Evolutionary conservation across 2,797 vertebrate species (phyloP).

Genomic region (Neosilurus hyrtlii): DNA sequence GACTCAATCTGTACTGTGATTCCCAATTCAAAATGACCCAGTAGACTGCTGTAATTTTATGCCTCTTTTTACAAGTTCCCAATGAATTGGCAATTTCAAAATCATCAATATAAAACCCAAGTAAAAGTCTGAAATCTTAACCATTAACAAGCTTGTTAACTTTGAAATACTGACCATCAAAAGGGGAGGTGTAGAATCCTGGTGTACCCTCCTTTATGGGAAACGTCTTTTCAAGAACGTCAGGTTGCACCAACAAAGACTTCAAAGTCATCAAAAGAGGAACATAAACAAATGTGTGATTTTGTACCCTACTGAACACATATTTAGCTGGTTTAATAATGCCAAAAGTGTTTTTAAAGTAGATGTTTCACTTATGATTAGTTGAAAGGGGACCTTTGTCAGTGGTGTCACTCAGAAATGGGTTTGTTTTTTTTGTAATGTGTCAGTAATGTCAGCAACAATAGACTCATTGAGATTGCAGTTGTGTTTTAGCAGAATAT

Average conservation of each 20-base stretch:
- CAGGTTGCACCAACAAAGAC: not conserved
- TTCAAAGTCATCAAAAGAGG: not conserved
- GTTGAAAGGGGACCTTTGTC: not conserved
- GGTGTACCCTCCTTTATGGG: not conserved
- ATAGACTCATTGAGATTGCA: slow-evolving; percentile 7
- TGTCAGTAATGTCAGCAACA: slow-evolving; percentile 2
- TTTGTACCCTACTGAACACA: slow-evolving; percentile 6
- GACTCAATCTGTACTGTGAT: not conserved
- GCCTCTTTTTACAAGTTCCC: not conserved
- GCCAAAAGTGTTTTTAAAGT: slow-evolving; percentile 14
- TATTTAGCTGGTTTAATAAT: slow-evolving; percentile 18
- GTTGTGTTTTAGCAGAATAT: not conserved
- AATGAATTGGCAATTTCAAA: slow-evolving; percentile 3
- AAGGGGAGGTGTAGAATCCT: not conserved
- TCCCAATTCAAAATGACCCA: slow-evolving; percentile 31
- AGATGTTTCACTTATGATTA: not conserved
- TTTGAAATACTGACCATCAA: slow-evolving; percentile 26
- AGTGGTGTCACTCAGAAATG: not conserved
- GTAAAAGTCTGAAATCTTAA: not conserved
- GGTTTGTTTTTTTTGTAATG: not conserved
- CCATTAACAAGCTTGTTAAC: not conserved
- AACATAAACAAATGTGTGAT: not conserved
- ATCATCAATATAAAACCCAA: slow-evolving; percentile 19
- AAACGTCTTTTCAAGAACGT: slow-evolving; percentile 16
- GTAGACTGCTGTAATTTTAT: not conserved